Percentiles rank a stretch among this genome's conserved stretches.
These are phyloP conservation scores for Drosophila suboccidentalis DNA, from an alignment of 2,888 invertebrate species.

Conservation along the genomic window DNA sequence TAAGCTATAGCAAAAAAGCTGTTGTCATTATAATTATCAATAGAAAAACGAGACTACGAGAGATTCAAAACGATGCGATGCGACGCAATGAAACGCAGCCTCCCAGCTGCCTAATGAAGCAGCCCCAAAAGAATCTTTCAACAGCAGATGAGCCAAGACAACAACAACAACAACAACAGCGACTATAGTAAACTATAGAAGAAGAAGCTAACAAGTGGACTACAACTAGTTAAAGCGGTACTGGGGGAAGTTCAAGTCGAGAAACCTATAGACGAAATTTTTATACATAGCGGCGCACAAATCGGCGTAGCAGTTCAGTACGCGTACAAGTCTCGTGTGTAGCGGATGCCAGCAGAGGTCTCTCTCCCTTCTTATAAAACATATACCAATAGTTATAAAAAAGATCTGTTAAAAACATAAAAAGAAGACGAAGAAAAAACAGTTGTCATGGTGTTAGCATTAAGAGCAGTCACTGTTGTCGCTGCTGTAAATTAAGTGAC, in stretches of 20 bases:
- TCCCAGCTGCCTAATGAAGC: conserved; percentile 44
- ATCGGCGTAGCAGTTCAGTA: conserved; percentile 84
- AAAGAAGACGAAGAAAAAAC: conserved; percentile 39
- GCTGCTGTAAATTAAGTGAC: conserved; percentile 65
- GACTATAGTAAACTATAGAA: conserved; percentile 16
- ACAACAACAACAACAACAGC: conserved; percentile 9
- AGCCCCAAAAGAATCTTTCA: conserved; percentile 68
- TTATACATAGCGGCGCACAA: conserved; percentile 84
- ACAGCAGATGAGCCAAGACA: conserved; percentile 33
- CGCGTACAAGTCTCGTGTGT: conserved; percentile 85
- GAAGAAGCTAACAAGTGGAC: conserved; percentile 17
- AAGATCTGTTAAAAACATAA: conserved; percentile 35
- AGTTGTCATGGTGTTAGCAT: conserved; percentile 75
- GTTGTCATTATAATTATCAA: conserved; percentile 57
- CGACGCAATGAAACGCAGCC: conserved; percentile 45
- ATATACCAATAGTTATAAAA: conserved; percentile 40
- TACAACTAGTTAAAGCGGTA: neutral
- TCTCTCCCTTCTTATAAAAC: conserved; percentile 47
- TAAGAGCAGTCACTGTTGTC: conserved; percentile 59
- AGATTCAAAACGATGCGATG: conserved; percentile 24
- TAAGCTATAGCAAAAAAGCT: conserved; percentile 22
- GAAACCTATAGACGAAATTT: conserved; percentile 70
- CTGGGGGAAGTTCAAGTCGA: conserved; percentile 19
- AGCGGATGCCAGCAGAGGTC: conserved; percentile 83
- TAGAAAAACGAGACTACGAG: conserved; percentile 57